A percentile compares a stretch with the other conserved stretches of the same genome.
phyloP scores from a whole-genome alignment of 1,140 invertebrate species.

The Gonioctena quinquepunctata region DNA sequence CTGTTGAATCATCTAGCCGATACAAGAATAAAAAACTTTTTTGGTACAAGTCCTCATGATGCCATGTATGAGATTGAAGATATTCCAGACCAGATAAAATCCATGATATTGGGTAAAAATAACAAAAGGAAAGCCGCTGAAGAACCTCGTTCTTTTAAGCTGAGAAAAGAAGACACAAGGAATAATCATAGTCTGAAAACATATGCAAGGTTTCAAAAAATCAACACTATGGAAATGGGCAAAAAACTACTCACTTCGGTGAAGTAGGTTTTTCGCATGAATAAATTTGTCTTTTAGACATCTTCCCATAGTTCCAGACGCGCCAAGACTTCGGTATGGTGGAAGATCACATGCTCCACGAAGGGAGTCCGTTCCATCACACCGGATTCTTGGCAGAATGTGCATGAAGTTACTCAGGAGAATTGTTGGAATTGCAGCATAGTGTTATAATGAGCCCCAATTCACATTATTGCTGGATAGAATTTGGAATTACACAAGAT shows the following conservation, averaged over 20 bases:
- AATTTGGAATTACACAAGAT: too few species aligned
- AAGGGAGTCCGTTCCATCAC: too few species aligned
- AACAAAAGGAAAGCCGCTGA: constrained; percentile 27
- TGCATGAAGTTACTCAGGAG: too few species aligned
- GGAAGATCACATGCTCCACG: too few species aligned
- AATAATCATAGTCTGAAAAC: constrained; percentile 21
- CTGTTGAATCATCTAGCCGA: constrained; percentile 36
- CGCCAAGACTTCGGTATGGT: too few species aligned
- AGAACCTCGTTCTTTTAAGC: constrained; percentile 19
- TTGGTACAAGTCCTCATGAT: constrained; percentile 47
- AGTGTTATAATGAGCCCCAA: too few species aligned
- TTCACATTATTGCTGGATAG: too few species aligned
- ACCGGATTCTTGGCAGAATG: too few species aligned
- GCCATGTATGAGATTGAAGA: constrained; percentile 48
- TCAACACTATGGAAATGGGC: background rate
- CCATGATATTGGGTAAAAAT: constrained; percentile 36
- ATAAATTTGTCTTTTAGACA: too few species aligned
- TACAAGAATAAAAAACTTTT: constrained; percentile 47
- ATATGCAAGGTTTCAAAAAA: constrained; percentile 27
- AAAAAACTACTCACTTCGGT: background rate
- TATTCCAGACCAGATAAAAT: constrained; percentile 40
- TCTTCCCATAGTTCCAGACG: too few species aligned
- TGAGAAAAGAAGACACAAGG: constrained; percentile 19
- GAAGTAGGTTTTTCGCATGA: background rate
- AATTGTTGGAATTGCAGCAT: too few species aligned